Evolutionary conservation across 2,888 invertebrate species (phyloP).

Genomic region (Bellardia pandia): DNA sequence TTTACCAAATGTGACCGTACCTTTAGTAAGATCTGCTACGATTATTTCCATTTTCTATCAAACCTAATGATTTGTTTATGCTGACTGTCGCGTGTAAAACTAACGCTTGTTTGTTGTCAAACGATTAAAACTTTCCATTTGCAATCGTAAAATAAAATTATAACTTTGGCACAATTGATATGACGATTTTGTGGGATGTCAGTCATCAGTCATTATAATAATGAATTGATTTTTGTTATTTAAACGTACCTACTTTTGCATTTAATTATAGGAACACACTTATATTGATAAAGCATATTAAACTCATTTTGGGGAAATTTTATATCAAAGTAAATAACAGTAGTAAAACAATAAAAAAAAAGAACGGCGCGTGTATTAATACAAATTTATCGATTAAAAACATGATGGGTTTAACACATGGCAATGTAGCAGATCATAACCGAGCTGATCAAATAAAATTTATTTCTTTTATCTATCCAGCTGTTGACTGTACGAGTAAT

Average conservation of each 20-base stretch:
- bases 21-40: no score
- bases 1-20: no score
- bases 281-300: constrained; percentile 20
- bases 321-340: constrained; percentile 3
- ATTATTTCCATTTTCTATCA: no score
- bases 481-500: no score
- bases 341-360: neutral
- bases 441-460: neutral
- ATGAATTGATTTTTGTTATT: constrained; percentile 13
- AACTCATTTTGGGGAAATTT: constrained; percentile 28
- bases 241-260: constrained; percentile 21
- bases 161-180: neutral
- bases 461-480: no score
- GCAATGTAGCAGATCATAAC: neutral
- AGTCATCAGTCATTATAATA: constrained; percentile 6
- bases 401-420: neutral
- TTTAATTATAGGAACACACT: neutral
- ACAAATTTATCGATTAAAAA: neutral
- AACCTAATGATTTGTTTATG: no score
- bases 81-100: neutral
- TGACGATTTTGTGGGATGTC: neutral
- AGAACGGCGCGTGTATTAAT: constrained; percentile 26
- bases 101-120: neutral
- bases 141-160: neutral
- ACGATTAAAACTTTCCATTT: constrained; percentile 31